Evolutionary conservation across 2,888 invertebrate genomes (phyloP), one percentile per base, ranked within the genome.

Genomic region (Aleiodes leptofemur): DNA sequence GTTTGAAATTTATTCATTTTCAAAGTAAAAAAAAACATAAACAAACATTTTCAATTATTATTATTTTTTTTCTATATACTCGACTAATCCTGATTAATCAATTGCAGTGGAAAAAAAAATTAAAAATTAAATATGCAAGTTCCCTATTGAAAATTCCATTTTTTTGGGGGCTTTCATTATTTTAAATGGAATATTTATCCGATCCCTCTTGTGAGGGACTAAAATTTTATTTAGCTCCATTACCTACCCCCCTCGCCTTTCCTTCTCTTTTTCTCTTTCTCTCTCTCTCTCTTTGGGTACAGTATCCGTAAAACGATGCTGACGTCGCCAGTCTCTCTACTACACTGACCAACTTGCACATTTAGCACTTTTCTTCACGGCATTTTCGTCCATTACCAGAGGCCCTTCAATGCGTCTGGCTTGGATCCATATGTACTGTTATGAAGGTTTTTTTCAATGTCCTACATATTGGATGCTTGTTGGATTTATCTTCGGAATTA

Each of bases 331-430:
- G 16, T 48, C 48, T 48, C 43, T 4, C 43, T 43, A 43, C 43
- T 48, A 64, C 61, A 72, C 70, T 72, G 73, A 78, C 79, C 83
- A 82, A 82, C 81, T 83, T 86, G 87, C 86, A 86, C 87, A 85
- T 87, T 87, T 86, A 85, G 86, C 87, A 87, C 85, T 87, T 87
- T 87, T 87, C 83, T 80, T 77, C 73, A 64, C 66, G 72, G 71
- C 53, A 64, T 51, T 57, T 69, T 59, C 57, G 64, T 69, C 57
- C 77, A 55, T 64, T 61, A 59, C 76, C 23, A 23, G 23, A 23
- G 69, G 11, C 78, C 76, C 77, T 73, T 74, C 76, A 64, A 64
- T 64, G 64, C 64, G 64, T 43, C 64, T 64, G 64, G 64, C 64
- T 64, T 38, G 43, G 11, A 48, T 64, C 64, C 64, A 64, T 64